Evolutionary conservation across 2,113 vertebrate species (phyloP), one percentile per base, ranked within the genome.

Genomic region (Eidolon helvum): DNA sequence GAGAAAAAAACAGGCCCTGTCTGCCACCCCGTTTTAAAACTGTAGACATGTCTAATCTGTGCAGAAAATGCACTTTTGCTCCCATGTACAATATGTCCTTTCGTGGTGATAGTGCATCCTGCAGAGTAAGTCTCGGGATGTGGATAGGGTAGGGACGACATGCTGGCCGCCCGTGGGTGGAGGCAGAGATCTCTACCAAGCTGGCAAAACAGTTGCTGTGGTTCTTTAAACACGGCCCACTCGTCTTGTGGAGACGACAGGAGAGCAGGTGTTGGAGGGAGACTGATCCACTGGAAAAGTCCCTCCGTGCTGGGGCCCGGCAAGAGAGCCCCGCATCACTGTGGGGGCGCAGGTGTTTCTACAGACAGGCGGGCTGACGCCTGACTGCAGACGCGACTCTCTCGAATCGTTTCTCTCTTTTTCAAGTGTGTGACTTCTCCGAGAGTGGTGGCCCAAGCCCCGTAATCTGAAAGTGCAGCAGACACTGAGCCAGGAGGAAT

Each of bases 301-400:
- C 16, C 7, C 22, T n/a, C 10, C 0, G 0, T 33, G 10, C 21
- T 28, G 3, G 21, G 45, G 35, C 0, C 18, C 10, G 10, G 21
- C 30, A 1, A 7, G 28, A 7, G n/a, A 43, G 4, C 18, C 0
- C 2, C 6, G 33, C 0, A 10, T 12, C 6, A 10, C 33, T 9
- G 63, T 12, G 9, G 4, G 1, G 3, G 1, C 1, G 10, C 0
- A 3, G 4, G 7, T 0, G 0, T 6, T 30, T 69, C 50, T 18
- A 5, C 24, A 8, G 43, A 72, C 66, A 26, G 10, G 4, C 1
- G 1, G 43, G 38, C 48, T 21, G 7, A 43, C 0, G 0, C 15
- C 33, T 12, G 19, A 24, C 28, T 30, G 1, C 3, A n/a, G 22
- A 65, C 43, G 12, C 24, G 12, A 48, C 5, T 55, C 40, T 53